phyloP scores from a whole-genome alignment of 2,113 vertebrate genomes.

The Engystomops pustulosus region DNA sequence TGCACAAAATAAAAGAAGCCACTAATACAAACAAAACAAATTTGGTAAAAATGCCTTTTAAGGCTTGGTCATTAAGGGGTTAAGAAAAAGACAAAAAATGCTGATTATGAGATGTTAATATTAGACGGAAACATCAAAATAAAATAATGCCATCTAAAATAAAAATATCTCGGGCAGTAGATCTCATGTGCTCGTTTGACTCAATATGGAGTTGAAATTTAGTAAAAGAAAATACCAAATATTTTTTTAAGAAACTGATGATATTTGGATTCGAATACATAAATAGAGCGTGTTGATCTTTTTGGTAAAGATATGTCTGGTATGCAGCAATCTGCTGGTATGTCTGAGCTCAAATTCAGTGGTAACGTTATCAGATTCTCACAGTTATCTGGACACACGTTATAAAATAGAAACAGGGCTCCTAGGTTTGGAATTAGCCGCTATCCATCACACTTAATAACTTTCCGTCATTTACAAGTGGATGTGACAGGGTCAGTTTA shows the following conservation, averaged over 20 bases:
- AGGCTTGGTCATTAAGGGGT: no score
- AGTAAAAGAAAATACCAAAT: conserved; percentile 22
- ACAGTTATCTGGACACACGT: conserved; percentile 51
- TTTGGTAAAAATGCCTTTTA: no score
- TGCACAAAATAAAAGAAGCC: no score
- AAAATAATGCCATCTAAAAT: not conserved
- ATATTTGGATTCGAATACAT: conserved; percentile 44
- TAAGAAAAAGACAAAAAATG: not conserved
- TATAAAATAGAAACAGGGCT: conserved; percentile 48
- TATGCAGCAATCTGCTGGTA: conserved; percentile 52
- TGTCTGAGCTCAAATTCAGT: conserved; percentile 48
- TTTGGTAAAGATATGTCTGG: conserved; percentile 57
- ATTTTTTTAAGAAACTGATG: conserved; percentile 41
- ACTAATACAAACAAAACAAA: no score
- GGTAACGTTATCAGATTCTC: conserved; percentile 55
- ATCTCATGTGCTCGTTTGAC: not conserved
- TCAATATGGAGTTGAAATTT: conserved; percentile 45
- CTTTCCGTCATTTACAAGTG: conserved; percentile 24
- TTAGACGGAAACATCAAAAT: conserved; percentile 11
- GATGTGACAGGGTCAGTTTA: not conserved
- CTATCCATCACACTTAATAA: conserved; percentile 56
- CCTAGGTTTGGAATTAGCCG: conserved; percentile 42
- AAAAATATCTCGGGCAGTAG: conserved; percentile 14
- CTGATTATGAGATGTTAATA: not conserved
- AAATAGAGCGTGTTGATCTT: conserved; percentile 53